Evolutionary conservation across 2,888 invertebrate genomes (phyloP), one percentile per base, ranked within the genome.

Genomic region (Boloria euphrosyne): DNA sequence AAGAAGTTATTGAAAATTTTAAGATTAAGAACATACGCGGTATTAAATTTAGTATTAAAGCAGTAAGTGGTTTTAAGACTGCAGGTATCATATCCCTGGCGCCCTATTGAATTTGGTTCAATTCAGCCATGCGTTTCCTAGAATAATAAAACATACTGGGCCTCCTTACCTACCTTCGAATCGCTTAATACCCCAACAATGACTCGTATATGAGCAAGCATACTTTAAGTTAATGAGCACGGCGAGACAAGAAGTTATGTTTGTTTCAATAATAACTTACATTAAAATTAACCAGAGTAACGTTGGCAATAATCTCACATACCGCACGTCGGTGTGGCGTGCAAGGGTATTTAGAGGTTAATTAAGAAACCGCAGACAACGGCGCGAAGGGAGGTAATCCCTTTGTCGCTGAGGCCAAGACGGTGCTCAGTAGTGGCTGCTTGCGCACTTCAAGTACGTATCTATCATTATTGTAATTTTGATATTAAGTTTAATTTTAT

Each of bases 351-450:
- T 91, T 90, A 86, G 85, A 84, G 90, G 90, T 91, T 91, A 91
- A 91, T 91, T 90, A 91, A 89, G 89, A 83, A 89, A 87, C 91
- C 91, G 84, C 90, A 89, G 87, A 87, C 87, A 78, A 78, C 72
- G 78, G 77, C 68, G 73, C 71, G 73, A 71, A 71, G 78, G 78
- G 78, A 73, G 77, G 80, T 89, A 90, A 91, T 89, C 88, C 89
- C 87, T 87, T 89, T 90, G 90, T 90, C 87, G 85, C 81, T 81
- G 82, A 76, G 78, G 81, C 84, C 83, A 87, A 87, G 85, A 85
- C 78, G 82, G 74, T 80, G 76, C 75, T 76, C 76, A 46, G 50
- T 77, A 72, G 74, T 75, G 76, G 17, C 47, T 59, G 58, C 46
- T 59, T 49, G 66, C 38, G 59, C 64, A 77, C 74, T 70, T 73